These are phyloP conservation scores for Pocillopora verrucosa DNA, from an alignment of 64 coral and sea anemone genomes.

Conservation along the genomic window DNA sequence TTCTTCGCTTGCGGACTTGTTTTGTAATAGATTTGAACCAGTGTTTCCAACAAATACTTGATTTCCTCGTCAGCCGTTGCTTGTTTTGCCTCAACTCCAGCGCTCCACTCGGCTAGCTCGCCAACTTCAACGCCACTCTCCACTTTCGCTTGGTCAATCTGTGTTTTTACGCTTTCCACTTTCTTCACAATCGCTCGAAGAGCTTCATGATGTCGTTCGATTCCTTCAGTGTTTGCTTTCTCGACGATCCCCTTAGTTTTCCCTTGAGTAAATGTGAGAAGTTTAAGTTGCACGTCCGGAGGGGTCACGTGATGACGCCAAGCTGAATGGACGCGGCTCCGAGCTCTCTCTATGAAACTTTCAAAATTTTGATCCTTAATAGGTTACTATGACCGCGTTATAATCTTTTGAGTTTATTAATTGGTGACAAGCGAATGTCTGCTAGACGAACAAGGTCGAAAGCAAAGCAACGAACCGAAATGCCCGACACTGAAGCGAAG, in stretches of 20 bases:
- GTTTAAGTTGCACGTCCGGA: constrained; percentile 24
- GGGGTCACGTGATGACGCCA: too few species aligned
- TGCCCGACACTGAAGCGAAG: too few species aligned
- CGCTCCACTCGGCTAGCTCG: constrained; percentile 28
- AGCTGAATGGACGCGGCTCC: too few species aligned
- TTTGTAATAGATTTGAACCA: constrained; percentile 5
- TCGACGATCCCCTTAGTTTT: constrained; percentile 8
- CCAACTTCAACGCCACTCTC: constrained; percentile 11
- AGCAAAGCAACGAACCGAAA: too few species aligned
- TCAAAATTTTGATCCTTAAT: too few species aligned
- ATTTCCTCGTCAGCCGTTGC: constrained; percentile 31
- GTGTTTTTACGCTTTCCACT: constrained; percentile 10
- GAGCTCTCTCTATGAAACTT: too few species aligned
- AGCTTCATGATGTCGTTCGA: constrained; percentile 19
- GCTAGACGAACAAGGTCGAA: too few species aligned
- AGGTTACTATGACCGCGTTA: too few species aligned
- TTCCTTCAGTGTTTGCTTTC: constrained; percentile 17
- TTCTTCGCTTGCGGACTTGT: constrained; percentile 8
- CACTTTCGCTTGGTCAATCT: constrained; percentile 31
- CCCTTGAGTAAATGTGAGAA: neutral
- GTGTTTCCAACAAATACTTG: constrained; percentile 16
- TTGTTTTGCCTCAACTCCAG: constrained; percentile 25
- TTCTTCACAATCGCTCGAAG: constrained; percentile 27
- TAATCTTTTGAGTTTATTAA: too few species aligned
- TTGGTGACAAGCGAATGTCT: too few species aligned